Evolutionary conservation across 1,140 invertebrate genomes (phyloP), one percentile per base, ranked within the genome.

Genomic region (Tetramorium alpestre): DNA sequence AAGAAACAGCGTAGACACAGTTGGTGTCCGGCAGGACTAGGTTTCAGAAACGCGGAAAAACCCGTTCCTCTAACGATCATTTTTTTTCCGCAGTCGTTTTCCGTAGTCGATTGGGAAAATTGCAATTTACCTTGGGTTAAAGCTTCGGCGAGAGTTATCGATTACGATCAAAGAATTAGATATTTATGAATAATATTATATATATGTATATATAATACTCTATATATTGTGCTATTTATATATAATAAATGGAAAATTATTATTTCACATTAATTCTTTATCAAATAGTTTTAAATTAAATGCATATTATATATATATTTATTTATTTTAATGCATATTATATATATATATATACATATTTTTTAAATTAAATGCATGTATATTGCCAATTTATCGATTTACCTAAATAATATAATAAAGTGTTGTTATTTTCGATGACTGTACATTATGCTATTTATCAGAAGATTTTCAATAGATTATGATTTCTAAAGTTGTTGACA

Each of bases 1-100:
- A 54, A 58, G 54, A 82, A 82, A 60, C 54, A 28, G 38, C 62
- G n/a, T 33, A 10, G 16, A 72, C 25, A 67, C 28, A 28, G 41
- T 56, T 58, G 8, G 60, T 33, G 13, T 62, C 47, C 38, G 13
- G 67, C 51, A n/a, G 38, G 28, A 82, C 28, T 41, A 49, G 41
- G 33, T 60, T 33, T 58, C 16, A 82, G 25, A 82, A 82, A 72
- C 41, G 54, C 38, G 78, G 25, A 82, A 73, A 82, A 60, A 60
- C 54, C 33, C 13, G 38, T 58, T 56, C 25, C 38, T 73, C 25
- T 82, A 82, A 72, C 16, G 16, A 70, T 28, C 1, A 33, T 56
- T 58, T 70, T 67, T 33, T 18, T 16, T 10, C 49, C 41, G 10
- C 10, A 8, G 13, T 47, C 54, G 7, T 22, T 82, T 82, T 72